Conservation (phyloP, 30 jellyfish, hydroid and myxozoan genomes). For the Cassiopea andromeda region DNA sequence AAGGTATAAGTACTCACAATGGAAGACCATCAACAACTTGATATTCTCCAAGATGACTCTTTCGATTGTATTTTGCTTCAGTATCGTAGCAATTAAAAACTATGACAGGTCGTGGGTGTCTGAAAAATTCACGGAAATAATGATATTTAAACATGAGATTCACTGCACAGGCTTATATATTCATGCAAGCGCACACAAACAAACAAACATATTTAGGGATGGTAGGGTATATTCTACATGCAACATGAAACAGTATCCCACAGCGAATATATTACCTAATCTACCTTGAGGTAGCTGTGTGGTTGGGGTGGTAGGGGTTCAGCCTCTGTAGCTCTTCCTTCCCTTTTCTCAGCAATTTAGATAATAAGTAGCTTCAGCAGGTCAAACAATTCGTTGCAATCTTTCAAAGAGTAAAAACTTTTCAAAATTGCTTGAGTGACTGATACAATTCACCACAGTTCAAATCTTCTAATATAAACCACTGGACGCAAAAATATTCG, state of each 20-base stretch:
- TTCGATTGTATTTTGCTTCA: slow-evolving; percentile 57
- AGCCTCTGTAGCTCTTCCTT: no score
- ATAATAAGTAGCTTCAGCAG: no score
- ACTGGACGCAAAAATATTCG: no score
- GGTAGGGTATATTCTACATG: background rate
- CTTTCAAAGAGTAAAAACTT: no score
- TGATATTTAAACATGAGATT: background rate
- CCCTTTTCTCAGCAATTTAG: no score
- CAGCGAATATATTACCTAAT: no score
- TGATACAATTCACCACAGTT: no score
- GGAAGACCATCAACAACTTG: slow-evolving; percentile 78
- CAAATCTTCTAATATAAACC: no score
- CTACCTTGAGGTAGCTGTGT: no score
- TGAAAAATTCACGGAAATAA: background rate
- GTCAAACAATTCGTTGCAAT: no score
- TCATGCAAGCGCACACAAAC: background rate
- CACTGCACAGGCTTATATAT: background rate
- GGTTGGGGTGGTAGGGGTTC: no score
- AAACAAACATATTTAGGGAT: background rate
- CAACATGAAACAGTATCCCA: background rate
- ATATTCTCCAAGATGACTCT: slow-evolving; percentile 67
- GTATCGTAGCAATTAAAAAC: slow-evolving; percentile 69
- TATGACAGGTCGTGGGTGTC: slow-evolving; percentile 70
- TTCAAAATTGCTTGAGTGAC: no score
- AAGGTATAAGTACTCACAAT: slow-evolving; percentile 27